These are phyloP conservation scores for Frankliniella intonsa DNA, from an alignment of 2,888 invertebrate genomes.

Conservation along the genomic window DNA sequence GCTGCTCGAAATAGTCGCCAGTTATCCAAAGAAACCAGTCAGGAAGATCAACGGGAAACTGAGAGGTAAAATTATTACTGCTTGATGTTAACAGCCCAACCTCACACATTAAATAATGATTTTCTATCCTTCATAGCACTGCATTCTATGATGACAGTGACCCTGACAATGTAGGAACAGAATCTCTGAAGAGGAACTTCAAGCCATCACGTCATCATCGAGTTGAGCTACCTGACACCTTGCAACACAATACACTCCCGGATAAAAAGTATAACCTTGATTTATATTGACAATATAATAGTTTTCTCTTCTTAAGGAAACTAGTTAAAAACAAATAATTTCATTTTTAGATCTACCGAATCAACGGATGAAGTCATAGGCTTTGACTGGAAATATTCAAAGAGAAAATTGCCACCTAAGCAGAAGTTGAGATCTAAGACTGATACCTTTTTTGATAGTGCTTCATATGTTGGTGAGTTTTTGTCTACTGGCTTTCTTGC, in stretches of 20 bases:
- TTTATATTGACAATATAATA: neutral
- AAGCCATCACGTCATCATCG: neutral
- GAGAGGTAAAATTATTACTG: slow-evolving; percentile 39
- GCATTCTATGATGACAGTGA: slow-evolving; percentile 56
- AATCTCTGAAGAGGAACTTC: slow-evolving; percentile 37
- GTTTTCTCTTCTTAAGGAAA: neutral
- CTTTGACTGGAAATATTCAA: slow-evolving; percentile 8
- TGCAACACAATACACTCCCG: neutral
- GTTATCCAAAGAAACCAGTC: slow-evolving; percentile 51
- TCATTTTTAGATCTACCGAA: neutral
- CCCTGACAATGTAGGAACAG: slow-evolving; percentile 46
- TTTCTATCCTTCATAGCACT: slow-evolving; percentile 48
- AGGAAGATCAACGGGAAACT: slow-evolving; percentile 49
- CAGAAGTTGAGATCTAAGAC: slow-evolving; percentile 5
- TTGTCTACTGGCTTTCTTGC: neutral
- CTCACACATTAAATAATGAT: neutral
- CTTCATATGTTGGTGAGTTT: neutral
- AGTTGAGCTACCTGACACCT: neutral
- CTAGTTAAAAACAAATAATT: neutral
- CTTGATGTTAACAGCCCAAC: slow-evolving; percentile 29
- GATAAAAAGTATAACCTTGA: neutral
- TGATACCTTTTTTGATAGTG: neutral
- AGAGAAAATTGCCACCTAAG: neutral
- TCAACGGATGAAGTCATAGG: neutral
- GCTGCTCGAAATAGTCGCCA: slow-evolving; percentile 8